Percentiles rank a stretch among this genome's conserved stretches.
These are phyloP conservation scores for Chaetops frenatus DNA, from an alignment of 2,113 vertebrate genomes.

Conservation along the genomic window DNA sequence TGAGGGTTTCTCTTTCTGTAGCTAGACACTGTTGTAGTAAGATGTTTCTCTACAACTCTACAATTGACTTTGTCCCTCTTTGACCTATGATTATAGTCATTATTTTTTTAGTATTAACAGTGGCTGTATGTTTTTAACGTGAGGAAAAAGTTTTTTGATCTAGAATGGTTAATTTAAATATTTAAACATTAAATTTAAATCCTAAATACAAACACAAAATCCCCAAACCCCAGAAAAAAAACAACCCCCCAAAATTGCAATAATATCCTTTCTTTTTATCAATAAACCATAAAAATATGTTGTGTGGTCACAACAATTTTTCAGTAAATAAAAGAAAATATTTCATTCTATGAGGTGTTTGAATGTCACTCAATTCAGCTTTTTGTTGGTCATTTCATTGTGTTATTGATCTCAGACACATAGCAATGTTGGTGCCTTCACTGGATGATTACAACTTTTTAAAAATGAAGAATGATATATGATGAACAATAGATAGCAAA, in stretches of 20 bases:
- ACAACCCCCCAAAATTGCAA: fast-evolving
- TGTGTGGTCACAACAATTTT: background rate
- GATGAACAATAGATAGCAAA: background rate
- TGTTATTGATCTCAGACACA: background rate
- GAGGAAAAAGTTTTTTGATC: background rate
- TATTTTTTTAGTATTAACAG: background rate
- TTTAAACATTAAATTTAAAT: background rate
- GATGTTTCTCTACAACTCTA: background rate
- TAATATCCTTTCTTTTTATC: background rate
- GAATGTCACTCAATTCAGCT: background rate
- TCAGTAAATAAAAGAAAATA: background rate
- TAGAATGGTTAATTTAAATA: background rate
- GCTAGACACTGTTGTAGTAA: background rate
- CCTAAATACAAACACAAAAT: background rate
- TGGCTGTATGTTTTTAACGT: background rate
- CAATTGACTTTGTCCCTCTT: background rate
- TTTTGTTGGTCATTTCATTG: background rate
- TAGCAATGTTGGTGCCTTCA: background rate
- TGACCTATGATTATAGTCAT: background rate
- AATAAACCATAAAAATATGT: background rate
- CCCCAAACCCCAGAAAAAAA: background rate
- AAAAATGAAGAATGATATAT: background rate
- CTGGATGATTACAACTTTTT: background rate
- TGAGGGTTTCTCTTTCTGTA: background rate
- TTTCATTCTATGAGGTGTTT: background rate